phyloP scores from a whole-genome alignment of 2,797 vertebrate genomes.

The Crocodylus rhombifer region DNA sequence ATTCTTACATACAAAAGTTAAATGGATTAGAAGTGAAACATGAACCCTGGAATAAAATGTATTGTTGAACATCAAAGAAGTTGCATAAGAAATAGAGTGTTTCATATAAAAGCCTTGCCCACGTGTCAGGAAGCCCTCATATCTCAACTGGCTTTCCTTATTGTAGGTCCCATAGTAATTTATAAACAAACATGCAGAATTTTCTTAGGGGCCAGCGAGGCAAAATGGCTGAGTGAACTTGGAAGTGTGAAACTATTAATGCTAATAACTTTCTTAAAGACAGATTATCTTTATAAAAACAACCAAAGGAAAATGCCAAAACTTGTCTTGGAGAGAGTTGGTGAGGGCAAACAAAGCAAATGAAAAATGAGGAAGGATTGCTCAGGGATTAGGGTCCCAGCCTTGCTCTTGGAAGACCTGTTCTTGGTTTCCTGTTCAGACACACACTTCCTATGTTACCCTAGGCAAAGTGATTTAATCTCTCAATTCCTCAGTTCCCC shows the following conservation, averaged over 20 bases:
- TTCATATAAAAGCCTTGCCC: conserved; percentile 60
- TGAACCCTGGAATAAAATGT: conserved; percentile 73
- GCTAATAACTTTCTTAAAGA: background rate
- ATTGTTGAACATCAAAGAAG: conserved; percentile 73
- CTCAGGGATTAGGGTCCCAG: conserved; percentile 25
- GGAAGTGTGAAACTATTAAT: background rate
- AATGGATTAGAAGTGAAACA: conserved; percentile 78
- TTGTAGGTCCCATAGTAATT: conserved; percentile 24
- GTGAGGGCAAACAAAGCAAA: background rate
- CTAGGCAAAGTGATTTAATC: background rate
- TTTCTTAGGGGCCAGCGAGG: background rate
- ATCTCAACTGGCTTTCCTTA: background rate
- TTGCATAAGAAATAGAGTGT: conserved; percentile 61
- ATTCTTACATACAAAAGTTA: conserved; percentile 80
- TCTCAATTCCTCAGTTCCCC: background rate
- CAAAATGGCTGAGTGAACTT: rapidly evolving
- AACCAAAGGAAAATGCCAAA: background rate
- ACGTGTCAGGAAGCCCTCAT: conserved; percentile 15
- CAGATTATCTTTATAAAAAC: conserved; percentile 47
- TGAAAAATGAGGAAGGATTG: conserved; percentile 5
- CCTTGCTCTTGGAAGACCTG: background rate
- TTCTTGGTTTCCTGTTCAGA: background rate
- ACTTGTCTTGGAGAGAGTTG: conserved; percentile 7
- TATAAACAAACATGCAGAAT: background rate
- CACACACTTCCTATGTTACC: conserved; percentile 10